phyloP scores from a whole-genome alignment of 2,113 vertebrate genomes.

The Epinephelus cyanopodus region DNA sequence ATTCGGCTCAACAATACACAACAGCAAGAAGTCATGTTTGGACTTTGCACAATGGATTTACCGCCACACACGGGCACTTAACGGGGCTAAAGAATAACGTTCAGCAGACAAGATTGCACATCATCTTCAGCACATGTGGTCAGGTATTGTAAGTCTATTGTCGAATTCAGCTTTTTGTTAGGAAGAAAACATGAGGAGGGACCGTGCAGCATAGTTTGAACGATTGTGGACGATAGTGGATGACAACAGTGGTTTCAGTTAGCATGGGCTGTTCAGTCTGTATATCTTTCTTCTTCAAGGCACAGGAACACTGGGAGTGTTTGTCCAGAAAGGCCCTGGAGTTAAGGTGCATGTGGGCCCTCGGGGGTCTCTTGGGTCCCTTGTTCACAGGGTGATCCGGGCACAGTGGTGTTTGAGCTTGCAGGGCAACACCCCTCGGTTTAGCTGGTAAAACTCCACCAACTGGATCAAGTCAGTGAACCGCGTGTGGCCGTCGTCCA shows the following conservation, averaged over 20 bases:
- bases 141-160: slow-evolving; percentile 28
- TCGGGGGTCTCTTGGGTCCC: slow-evolving; percentile 33
- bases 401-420: slow-evolving; percentile 96
- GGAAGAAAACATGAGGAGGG: slow-evolving; percentile 40
- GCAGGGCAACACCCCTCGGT: slow-evolving; percentile 95
- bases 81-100: slow-evolving; percentile 4
- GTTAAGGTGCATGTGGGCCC: slow-evolving; percentile 59
- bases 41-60: slow-evolving; percentile 25
- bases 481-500: slow-evolving; percentile 94
- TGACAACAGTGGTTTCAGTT: slow-evolving; percentile 64
- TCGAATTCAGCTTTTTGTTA: slow-evolving; percentile 34
- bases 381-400: slow-evolving; percentile 89
- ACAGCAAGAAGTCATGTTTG: slow-evolving; percentile 38
- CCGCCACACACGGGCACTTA: not conserved
- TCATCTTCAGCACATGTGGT: slow-evolving; percentile 35
- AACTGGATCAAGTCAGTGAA: slow-evolving; percentile 98
- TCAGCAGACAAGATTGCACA: slow-evolving; percentile 20
- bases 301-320: slow-evolving; percentile 71
- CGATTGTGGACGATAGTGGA: not conserved
- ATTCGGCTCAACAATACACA: slow-evolving; percentile 49
- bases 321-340: slow-evolving; percentile 58
- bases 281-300: slow-evolving; percentile 73
- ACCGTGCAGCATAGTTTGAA: not conserved
- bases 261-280: slow-evolving; percentile 31
- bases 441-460: slow-evolving; percentile 98